A percentile compares a stretch with the other conserved stretches of the same genome.
Conservation (phyloP, 2,797 vertebrate genomes). For the Echeneis naucrates region DNA sequence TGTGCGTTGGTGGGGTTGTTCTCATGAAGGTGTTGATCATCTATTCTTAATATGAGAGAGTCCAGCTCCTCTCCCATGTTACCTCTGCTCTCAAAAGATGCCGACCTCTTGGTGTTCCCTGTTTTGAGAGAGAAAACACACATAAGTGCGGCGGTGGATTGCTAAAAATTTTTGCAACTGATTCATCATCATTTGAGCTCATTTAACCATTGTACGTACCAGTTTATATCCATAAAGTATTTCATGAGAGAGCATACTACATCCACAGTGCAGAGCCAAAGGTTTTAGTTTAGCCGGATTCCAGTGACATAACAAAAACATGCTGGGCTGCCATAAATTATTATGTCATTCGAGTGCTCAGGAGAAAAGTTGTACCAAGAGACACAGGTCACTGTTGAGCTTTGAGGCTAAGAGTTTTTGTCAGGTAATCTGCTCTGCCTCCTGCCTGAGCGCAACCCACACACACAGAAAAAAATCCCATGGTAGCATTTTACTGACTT, state of each 20-base stretch:
- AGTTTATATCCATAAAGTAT: constrained; percentile 9
- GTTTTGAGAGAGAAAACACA: constrained; percentile 40
- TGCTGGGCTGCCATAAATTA: constrained; percentile 40
- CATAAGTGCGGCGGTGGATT: neutral
- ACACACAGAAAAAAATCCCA: constrained; percentile 46
- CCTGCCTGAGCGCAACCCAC: constrained; percentile 30
- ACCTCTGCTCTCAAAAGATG: constrained; percentile 72
- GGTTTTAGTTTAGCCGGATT: constrained; percentile 59
- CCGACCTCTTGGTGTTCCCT: constrained; percentile 81
- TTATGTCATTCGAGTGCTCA: constrained; percentile 45
- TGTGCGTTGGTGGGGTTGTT: constrained; percentile 57
- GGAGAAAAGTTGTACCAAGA: constrained; percentile 47
- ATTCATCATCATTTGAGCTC: neutral
- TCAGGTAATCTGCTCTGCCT: constrained; percentile 31
- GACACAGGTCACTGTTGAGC: constrained; percentile 39
- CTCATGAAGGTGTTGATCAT: constrained; percentile 49
- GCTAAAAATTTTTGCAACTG: neutral
- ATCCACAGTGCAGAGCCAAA: constrained; percentile 33
- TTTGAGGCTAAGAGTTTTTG: constrained; percentile 33
- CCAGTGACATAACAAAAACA: constrained; percentile 65
- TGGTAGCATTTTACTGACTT: constrained; percentile 32
- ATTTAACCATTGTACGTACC: neutral
- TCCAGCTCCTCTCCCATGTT: constrained; percentile 81
- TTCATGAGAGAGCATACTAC: constrained; percentile 27
- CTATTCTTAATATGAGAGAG: constrained; percentile 75